phyloP scores from a whole-genome alignment of 2,888 invertebrate species.

The Meiosimyza platycephala region DNA sequence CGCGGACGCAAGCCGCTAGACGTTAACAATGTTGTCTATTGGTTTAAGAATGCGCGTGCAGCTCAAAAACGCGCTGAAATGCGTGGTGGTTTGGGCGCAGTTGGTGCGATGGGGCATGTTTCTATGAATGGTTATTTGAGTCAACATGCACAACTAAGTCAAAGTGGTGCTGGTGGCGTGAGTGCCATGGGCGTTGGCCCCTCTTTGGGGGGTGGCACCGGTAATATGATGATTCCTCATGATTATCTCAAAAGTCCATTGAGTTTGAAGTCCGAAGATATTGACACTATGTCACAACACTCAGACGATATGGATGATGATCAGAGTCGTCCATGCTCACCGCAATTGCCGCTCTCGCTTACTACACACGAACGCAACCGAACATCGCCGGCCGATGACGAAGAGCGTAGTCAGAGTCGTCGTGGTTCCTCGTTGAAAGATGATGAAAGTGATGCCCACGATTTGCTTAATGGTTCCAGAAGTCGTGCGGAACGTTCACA shows the following conservation, averaged over 20 bases:
- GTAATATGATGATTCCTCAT: conserved; percentile 71
- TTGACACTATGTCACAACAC: conserved; percentile 77
- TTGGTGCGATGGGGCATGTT: conserved; percentile 59
- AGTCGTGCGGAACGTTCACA: conserved; percentile 40
- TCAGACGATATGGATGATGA: conserved; percentile 76
- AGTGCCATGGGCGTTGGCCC: conserved; percentile 46
- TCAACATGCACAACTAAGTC: conserved; percentile 61
- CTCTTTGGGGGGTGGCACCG: conserved; percentile 45
- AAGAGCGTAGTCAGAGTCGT: conserved; percentile 46
- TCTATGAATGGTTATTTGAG: conserved; percentile 65
- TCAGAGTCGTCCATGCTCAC: conserved; percentile 74
- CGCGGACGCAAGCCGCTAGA: conserved; percentile 93
- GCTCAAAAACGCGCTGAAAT: conserved; percentile 93
- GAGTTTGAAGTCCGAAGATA: conserved; percentile 72
- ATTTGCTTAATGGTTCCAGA: conserved; percentile 48
- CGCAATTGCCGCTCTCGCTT: conserved; percentile 78
- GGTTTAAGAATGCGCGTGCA: conserved; percentile 98
- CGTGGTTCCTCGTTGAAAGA: conserved; percentile 41
- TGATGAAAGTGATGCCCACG: conserved; percentile 49
- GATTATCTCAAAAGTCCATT: conserved; percentile 76
- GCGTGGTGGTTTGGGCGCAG: conserved; percentile 69
- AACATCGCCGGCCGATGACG: conserved; percentile 54
- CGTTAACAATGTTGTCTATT: conserved; percentile 95
- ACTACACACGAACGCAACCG: conserved; percentile 71
- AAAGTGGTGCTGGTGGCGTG: conserved; percentile 59